Conservation (phyloP, 2,797 vertebrate species). For the Pristis pectinata region DNA sequence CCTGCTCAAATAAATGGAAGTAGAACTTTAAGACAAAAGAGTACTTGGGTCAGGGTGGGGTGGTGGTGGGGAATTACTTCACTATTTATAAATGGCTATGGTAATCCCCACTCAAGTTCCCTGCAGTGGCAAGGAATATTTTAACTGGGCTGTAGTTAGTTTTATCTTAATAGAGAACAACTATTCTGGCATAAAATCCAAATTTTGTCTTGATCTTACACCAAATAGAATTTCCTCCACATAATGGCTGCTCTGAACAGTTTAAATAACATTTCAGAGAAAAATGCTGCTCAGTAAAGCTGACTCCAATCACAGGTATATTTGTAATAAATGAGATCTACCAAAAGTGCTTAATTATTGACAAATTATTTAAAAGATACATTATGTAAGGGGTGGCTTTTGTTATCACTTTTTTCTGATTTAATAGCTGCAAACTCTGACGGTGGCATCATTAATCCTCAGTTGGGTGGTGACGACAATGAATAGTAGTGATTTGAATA, state of each 20-base stretch:
- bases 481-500: not conserved
- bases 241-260: not conserved
- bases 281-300: not conserved
- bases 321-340: not conserved
- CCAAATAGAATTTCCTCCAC: not conserved
- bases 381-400: not conserved
- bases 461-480: not conserved
- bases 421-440: not conserved
- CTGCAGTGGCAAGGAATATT: not conserved
- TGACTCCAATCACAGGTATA: not conserved
- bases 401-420: not conserved
- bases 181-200: not conserved
- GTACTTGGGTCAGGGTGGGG: not conserved
- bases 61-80: not conserved
- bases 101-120: not conserved
- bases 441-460: not conserved
- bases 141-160: not conserved
- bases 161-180: not conserved
- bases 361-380: not conserved
- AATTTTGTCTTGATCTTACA: not conserved
- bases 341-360: conserved; percentile 22
- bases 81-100: not conserved
- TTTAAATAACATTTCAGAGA: not conserved
- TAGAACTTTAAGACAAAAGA: not conserved
- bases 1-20: not conserved